Percentiles rank a stretch among this genome's conserved stretches.
Conservation (phyloP, 2,888 invertebrate genomes). For the Linnaemya vulpina region DNA sequence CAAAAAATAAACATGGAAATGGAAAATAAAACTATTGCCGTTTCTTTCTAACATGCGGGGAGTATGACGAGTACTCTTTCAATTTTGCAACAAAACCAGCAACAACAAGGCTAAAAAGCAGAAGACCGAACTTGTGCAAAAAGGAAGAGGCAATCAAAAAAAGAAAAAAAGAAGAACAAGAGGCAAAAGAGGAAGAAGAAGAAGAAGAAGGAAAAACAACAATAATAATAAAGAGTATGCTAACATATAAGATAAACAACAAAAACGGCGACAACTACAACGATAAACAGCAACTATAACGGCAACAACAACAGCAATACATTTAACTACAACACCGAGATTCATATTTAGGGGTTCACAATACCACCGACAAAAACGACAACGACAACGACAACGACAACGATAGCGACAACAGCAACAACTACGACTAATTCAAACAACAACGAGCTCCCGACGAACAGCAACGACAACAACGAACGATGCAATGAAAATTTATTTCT, state of each 20-base stretch:
- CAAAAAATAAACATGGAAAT: conserved; percentile 54
- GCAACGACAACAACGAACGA: conserved; percentile 32
- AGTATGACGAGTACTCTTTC: conserved; percentile 53
- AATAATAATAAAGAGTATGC: conserved; percentile 64
- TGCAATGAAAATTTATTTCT: conserved; percentile 39
- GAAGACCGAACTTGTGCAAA: conserved; percentile 60
- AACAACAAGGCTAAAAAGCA: conserved; percentile 48
- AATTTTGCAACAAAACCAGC: conserved; percentile 57
- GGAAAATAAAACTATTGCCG: conserved; percentile 67
- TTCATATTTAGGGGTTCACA: conserved; percentile 67
- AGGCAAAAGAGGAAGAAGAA: conserved; percentile 38
- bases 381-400: conserved; percentile 24
- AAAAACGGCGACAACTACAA: conserved; percentile 46
- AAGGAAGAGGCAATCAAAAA: conserved; percentile 54
- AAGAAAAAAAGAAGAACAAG: conserved; percentile 39
- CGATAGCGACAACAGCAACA: conserved; percentile 35
- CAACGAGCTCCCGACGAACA: conserved; percentile 46
- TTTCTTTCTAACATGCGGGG: conserved; percentile 44
- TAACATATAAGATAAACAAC: conserved; percentile 55
- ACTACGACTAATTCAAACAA: conserved; percentile 49
- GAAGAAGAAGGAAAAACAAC: conserved; percentile 46
- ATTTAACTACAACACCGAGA: conserved; percentile 50
- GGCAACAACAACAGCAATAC: conserved; percentile 19
- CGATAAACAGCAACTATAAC: conserved; percentile 52
- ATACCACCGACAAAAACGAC: conserved; percentile 30